Conservation (phyloP, 2,113 vertebrate species). For the Syngnathus typhle region DNA sequence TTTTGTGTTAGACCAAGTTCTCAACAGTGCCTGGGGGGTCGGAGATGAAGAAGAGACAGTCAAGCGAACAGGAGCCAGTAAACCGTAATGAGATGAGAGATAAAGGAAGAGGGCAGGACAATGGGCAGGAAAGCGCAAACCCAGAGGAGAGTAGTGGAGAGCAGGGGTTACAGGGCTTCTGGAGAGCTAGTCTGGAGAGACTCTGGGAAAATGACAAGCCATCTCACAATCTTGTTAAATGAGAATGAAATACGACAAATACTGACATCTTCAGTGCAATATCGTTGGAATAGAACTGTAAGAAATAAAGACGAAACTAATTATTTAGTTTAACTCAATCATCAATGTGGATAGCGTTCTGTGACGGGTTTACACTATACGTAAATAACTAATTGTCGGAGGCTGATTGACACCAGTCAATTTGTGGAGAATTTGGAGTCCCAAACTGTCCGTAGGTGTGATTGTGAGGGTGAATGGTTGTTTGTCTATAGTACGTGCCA, state of each 20-base stretch:
- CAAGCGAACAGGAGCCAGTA: neutral
- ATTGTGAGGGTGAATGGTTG: no score
- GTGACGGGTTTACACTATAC: neutral
- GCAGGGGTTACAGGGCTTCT: slow-evolving; percentile 1
- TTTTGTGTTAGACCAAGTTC: slow-evolving; percentile 1
- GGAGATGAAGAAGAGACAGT: slow-evolving; percentile 8
- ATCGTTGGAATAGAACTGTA: neutral
- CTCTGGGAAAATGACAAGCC: neutral
- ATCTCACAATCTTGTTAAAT: neutral
- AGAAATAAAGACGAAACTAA: neutral
- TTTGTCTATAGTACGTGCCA: no score
- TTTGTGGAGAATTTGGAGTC: no score
- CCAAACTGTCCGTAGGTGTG: no score
- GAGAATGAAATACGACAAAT: neutral
- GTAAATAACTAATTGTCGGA: neutral
- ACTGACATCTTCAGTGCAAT: neutral
- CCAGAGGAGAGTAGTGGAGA: neutral
- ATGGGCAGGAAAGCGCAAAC: neutral
- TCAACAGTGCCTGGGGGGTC: slow-evolving; percentile 9
- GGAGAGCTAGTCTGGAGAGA: slow-evolving; percentile 2
- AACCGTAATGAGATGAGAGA: neutral
- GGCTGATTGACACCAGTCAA: no score
- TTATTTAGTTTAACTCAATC: neutral
- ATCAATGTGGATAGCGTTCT: neutral
- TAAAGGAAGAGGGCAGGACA: slow-evolving; percentile 9